Evolutionary conservation across 2,888 invertebrate genomes (phyloP).

Genomic region (Himalopsyche anomala): DNA sequence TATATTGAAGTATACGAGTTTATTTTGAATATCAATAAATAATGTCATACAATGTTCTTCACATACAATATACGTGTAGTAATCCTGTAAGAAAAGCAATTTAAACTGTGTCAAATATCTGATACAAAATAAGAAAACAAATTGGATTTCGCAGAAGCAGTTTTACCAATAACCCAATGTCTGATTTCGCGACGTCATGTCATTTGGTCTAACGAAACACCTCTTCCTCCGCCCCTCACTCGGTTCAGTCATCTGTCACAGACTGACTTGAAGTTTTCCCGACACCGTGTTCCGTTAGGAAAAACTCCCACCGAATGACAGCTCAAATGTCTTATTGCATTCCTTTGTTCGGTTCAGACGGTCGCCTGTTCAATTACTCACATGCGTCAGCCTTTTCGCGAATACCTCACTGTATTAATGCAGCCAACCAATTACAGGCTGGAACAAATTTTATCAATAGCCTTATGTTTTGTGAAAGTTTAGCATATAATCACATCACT

Average conservation of each 20-base stretch:
- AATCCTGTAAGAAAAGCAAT: neutral
- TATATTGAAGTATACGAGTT: too few relatives aligned
- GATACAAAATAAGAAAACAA: slow-evolving; percentile 24
- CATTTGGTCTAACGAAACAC: slow-evolving; percentile 50
- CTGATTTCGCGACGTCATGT: slow-evolving; percentile 44
- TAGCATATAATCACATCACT: too few relatives aligned
- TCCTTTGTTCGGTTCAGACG: slow-evolving; percentile 49
- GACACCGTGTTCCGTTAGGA: slow-evolving; percentile 25
- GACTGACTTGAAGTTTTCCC: slow-evolving; percentile 47
- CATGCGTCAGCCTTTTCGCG: slow-evolving; percentile 27
- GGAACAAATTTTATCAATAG: too few relatives aligned
- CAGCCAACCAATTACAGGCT: neutral
- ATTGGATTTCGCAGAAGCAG: slow-evolving; percentile 28
- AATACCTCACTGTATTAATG: slow-evolving; percentile 32
- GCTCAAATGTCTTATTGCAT: slow-evolving; percentile 61
- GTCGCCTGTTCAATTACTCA: slow-evolving; percentile 40
- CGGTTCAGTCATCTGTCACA: slow-evolving; percentile 37
- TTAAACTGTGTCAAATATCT: slow-evolving; percentile 19
- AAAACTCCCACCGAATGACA: slow-evolving; percentile 54
- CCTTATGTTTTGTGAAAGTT: too few relatives aligned
- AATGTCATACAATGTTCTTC: too few relatives aligned
- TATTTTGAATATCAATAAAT: too few relatives aligned
- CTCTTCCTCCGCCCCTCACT: neutral
- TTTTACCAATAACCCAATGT: slow-evolving; percentile 40
- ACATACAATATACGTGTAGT: too few relatives aligned